Evolutionary conservation across 2,888 invertebrate genomes (phyloP).

Genomic region (Oxytorus armatus): DNA sequence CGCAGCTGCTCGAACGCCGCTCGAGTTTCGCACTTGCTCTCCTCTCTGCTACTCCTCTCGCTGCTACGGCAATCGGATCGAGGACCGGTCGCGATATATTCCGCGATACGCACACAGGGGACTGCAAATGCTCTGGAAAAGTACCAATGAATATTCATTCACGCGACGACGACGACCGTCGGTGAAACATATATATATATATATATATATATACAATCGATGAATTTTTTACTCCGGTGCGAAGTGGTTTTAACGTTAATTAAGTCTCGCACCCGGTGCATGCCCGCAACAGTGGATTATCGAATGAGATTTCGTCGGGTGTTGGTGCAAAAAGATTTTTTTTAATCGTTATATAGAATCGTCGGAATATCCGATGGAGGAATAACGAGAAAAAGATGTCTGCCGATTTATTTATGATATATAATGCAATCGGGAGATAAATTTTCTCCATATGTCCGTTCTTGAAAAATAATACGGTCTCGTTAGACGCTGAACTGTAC

Average conservation of each 20-base stretch:
- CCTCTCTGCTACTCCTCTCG: constrained; percentile 40
- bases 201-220: constrained; percentile 60
- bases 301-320: constrained; percentile 45
- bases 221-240: constrained; percentile 66
- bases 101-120: constrained; percentile 40
- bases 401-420: constrained; percentile 1
- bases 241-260: constrained; percentile 70
- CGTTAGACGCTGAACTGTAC: constrained; percentile 33
- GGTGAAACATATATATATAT: constrained; percentile 26
- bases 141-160: constrained; percentile 68
- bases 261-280: constrained; percentile 66
- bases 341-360: constrained; percentile 35
- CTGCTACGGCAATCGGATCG: constrained; percentile 58
- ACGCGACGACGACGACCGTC: constrained; percentile 58
- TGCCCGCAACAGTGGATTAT: constrained; percentile 60
- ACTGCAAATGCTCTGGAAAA: constrained; percentile 65
- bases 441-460: constrained; percentile 11
- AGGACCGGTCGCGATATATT: constrained; percentile 55
- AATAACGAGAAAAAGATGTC: background rate
- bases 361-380: background rate
- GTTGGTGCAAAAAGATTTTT: constrained; percentile 26
- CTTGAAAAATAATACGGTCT: constrained; percentile 32
- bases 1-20: constrained; percentile 61
- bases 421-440: constrained; percentile 16
- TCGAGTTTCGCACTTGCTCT: constrained; percentile 60